Percentiles rank a stretch among this genome's conserved stretches.
phyloP scores from a whole-genome alignment of 2,888 invertebrate genomes.

The Chymomyza amoena region DNA sequence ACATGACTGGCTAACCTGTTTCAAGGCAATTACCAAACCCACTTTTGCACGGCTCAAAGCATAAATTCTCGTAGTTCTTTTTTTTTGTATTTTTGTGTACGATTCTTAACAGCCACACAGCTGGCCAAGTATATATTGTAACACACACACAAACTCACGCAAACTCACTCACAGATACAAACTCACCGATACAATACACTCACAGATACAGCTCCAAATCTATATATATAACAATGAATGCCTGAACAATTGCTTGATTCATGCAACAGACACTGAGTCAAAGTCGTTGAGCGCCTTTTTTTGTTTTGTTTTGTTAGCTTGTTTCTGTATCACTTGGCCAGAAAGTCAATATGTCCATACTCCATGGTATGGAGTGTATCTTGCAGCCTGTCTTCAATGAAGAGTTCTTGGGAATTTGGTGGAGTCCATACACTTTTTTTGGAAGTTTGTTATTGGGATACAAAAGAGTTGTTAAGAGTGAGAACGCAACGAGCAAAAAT shows the following conservation, averaged over 20 bases:
- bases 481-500: too few relatives aligned
- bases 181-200: background rate
- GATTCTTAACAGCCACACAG: conserved; percentile 26
- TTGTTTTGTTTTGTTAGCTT: background rate
- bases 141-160: background rate
- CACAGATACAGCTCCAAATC: background rate
- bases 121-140: background rate
- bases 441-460: too few relatives aligned
- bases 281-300: background rate
- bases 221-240: conserved; percentile 32
- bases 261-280: conserved; percentile 32
- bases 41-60: conserved; percentile 35
- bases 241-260: conserved; percentile 63
- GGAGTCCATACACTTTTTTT: background rate
- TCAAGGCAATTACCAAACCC: conserved; percentile 66
- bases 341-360: background rate
- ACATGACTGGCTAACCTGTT: conserved; percentile 37
- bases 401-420: background rate
- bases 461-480: too few relatives aligned
- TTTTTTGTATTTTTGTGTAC: conserved; percentile 14
- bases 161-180: background rate
- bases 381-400: background rate
- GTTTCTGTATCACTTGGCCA: conserved; percentile 5
- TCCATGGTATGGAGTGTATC: background rate
- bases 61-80: conserved; percentile 28